These are phyloP conservation scores for Cosmopolites sordidus DNA, from an alignment of 2,888 invertebrate genomes.

Conservation along the genomic window DNA sequence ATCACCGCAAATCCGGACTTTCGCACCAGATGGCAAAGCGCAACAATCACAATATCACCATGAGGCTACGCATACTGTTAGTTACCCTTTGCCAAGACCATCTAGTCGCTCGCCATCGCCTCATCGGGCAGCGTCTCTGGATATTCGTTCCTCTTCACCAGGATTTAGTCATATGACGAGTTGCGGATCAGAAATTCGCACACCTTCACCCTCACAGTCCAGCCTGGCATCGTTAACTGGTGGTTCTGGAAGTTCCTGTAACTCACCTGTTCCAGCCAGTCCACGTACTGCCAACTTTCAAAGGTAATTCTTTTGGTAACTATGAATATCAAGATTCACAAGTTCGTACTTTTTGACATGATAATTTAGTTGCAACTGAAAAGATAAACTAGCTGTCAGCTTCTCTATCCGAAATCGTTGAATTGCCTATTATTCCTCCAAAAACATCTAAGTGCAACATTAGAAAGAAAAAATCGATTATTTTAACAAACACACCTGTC, in stretches of 20 bases:
- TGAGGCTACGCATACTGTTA: conserved; percentile 43
- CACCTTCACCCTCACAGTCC: conserved; percentile 66
- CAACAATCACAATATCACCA: conserved; percentile 43
- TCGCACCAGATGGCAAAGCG: conserved; percentile 73
- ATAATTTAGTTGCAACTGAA: no score
- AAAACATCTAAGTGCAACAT: no score
- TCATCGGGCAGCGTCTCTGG: conserved; percentile 71
- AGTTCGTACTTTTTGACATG: no score
- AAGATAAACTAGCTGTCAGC: no score
- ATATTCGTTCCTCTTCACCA: conserved; percentile 64
- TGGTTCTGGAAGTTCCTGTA: conserved; percentile 44
- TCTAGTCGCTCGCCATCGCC: conserved; percentile 71
- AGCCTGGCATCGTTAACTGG: conserved; percentile 63
- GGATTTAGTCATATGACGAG: conserved; percentile 30
- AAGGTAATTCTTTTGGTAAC: conserved; percentile 22
- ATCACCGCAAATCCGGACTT: conserved; percentile 79
- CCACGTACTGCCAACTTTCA: conserved; percentile 39
- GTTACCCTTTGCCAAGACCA: conserved; percentile 38
- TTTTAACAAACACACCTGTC: no score
- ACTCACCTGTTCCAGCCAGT: conserved; percentile 42
- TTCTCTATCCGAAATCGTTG: no score
- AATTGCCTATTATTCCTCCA: no score
- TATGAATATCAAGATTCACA: no score
- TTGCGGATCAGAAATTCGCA: conserved; percentile 48
- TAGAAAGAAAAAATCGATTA: no score